Evolutionary conservation across 2,113 vertebrate species (phyloP).

Genomic region (Caranx ignobilis): DNA sequence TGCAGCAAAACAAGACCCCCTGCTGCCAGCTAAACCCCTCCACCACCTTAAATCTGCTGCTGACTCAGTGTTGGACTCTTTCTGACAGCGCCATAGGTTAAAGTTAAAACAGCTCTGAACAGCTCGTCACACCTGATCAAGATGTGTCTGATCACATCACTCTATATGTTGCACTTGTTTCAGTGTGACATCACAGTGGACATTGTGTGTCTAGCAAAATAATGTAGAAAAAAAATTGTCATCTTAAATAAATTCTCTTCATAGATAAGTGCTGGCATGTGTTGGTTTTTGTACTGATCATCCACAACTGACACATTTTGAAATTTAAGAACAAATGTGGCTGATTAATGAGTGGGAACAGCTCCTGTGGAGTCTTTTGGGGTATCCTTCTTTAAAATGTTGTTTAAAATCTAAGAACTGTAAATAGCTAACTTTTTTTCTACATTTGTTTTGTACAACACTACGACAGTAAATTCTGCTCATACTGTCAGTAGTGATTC

Average conservation of each 20-base stretch:
- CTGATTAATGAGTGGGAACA: no score
- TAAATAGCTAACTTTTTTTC: no score
- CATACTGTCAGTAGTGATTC: no score
- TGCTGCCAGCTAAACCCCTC: conserved; percentile 81
- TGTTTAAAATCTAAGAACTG: no score
- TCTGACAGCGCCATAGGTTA: background rate
- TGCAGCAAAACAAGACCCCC: conserved; percentile 91
- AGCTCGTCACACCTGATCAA: no score
- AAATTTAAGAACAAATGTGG: no score
- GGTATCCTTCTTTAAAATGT: no score
- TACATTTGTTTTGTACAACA: no score
- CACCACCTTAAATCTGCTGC: background rate
- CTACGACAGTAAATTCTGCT: no score
- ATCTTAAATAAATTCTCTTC: conserved; percentile 1
- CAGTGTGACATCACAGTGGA: conserved; percentile 15
- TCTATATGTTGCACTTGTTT: no score
- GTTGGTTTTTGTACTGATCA: background rate
- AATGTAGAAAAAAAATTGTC: background rate
- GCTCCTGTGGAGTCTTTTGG: no score
- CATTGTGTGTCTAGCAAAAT: conserved; percentile 60
- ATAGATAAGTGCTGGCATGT: background rate
- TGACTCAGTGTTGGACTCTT: background rate
- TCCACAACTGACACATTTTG: no score
- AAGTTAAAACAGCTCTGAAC: background rate
- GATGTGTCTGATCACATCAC: background rate